These are phyloP conservation scores for Motacilla tschutschensis DNA, from an alignment of 2,113 vertebrate genomes.

Conservation along the genomic window DNA sequence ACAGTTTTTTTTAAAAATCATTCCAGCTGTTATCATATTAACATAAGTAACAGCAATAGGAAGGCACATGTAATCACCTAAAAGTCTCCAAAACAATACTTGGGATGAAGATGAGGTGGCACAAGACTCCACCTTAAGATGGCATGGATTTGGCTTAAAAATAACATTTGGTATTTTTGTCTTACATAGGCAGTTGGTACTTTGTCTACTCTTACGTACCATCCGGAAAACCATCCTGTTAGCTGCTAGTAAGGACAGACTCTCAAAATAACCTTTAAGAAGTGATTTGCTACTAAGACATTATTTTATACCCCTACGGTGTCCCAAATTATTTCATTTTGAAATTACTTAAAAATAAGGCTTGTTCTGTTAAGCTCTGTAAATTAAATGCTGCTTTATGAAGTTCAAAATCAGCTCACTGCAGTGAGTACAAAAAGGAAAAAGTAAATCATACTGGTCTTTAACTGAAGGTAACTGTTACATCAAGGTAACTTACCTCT, in stretches of 20 bases:
- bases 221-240: neutral
- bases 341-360: neutral
- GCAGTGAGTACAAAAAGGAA: neutral
- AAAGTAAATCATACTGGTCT: neutral
- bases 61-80: neutral
- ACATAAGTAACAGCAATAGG: neutral
- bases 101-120: neutral
- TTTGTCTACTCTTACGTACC: neutral
- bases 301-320: neutral
- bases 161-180: neutral
- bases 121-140: neutral
- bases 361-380: neutral
- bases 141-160: neutral
- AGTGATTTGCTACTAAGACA: neutral
- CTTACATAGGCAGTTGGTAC: neutral
- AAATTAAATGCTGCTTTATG: neutral
- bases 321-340: neutral
- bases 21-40: neutral
- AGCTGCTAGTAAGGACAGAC: neutral
- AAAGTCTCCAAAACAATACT: neutral
- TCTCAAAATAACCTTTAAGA: neutral
- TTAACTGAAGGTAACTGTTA: neutral
- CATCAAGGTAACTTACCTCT: conserved; percentile 76
- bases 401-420: neutral
- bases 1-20: neutral